A percentile compares a stretch with the other conserved stretches of the same genome.
Evolutionary conservation across 2,113 vertebrate genomes (phyloP).

Genomic region (Menidia beryllina): DNA sequence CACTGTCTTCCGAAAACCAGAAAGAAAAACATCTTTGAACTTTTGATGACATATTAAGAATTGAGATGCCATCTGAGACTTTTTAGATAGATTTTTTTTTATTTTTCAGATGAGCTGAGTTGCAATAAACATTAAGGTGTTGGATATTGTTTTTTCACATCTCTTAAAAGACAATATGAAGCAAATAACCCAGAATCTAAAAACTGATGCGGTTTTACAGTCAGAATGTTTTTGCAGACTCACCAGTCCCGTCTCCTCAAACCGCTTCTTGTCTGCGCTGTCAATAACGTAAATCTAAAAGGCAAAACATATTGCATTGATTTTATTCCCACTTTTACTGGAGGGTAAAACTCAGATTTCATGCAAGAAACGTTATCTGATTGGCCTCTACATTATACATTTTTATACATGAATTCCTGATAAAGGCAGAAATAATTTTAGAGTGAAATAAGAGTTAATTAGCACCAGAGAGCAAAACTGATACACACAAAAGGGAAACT

Average conservation of each 20-base stretch:
- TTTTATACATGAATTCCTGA: not conserved
- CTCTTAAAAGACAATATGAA: no score
- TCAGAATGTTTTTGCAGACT: constrained; percentile 27
- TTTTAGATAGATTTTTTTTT: no score
- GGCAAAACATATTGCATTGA: constrained; percentile 8
- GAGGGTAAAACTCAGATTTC: no score
- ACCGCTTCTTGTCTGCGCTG: constrained; percentile 90
- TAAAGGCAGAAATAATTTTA: no score
- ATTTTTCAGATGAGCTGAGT: not conserved
- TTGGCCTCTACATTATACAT: not conserved
- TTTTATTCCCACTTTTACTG: not conserved
- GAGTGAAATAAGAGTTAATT: no score
- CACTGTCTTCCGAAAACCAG: no score
- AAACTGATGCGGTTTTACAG: not conserved
- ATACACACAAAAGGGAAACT: no score
- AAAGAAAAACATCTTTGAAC: not conserved
- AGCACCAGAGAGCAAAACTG: no score
- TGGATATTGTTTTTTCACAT: not conserved
- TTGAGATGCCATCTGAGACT: not conserved
- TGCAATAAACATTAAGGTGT: not conserved
- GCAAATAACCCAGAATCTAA: no score
- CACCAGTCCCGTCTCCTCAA: constrained; percentile 92
- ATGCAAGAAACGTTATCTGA: no score
- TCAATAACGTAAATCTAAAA: constrained; percentile 91
- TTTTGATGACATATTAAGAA: not conserved